These are phyloP conservation scores for Bhutanitis thaidina DNA, from an alignment of 2,888 invertebrate species.

Conservation along the genomic window DNA sequence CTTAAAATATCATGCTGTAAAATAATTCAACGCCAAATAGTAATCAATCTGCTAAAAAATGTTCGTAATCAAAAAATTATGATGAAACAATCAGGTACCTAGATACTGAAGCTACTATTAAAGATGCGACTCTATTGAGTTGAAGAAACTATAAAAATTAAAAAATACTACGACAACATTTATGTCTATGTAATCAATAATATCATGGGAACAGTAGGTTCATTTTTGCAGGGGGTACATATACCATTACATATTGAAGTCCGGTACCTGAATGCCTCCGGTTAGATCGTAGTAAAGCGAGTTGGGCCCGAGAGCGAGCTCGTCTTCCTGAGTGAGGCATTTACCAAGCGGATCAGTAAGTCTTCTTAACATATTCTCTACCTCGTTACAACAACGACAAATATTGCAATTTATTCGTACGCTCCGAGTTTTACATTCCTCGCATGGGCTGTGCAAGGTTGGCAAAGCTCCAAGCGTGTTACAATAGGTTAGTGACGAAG, in stretches of 20 bases:
- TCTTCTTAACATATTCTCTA: slow-evolving; percentile 17
- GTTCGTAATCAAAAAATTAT: slow-evolving; percentile 24
- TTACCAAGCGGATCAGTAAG: slow-evolving; percentile 58
- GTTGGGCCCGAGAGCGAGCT: slow-evolving; percentile 75
- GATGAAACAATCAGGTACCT: slow-evolving; percentile 68
- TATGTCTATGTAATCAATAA: slow-evolving; percentile 17
- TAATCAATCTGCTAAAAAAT: slow-evolving; percentile 11
- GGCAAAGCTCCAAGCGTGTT: slow-evolving; percentile 54
- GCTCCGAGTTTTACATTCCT: slow-evolving; percentile 40
- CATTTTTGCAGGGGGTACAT: slow-evolving; percentile 16
- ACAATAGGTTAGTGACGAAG: slow-evolving; percentile 52
- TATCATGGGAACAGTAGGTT: slow-evolving; percentile 24
- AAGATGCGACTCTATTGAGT: slow-evolving; percentile 9
- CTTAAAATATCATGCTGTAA: slow-evolving; percentile 31
- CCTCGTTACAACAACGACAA: slow-evolving; percentile 65
- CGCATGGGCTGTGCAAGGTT: slow-evolving; percentile 35
- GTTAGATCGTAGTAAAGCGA: slow-evolving; percentile 78
- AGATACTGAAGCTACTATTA: slow-evolving; percentile 35
- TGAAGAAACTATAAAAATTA: background rate
- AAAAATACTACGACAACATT: slow-evolving; percentile 15
- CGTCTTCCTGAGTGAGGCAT: slow-evolving; percentile 78
- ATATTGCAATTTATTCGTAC: slow-evolving; percentile 57
- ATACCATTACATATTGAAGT: slow-evolving; percentile 28
- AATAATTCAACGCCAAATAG: slow-evolving; percentile 22
- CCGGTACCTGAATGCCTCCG: slow-evolving; percentile 78